A percentile compares a stretch with the other conserved stretches of the same genome.
These are phyloP conservation scores for Cheilosia scutellata DNA, from an alignment of 2,888 invertebrate genomes.

Conservation along the genomic window DNA sequence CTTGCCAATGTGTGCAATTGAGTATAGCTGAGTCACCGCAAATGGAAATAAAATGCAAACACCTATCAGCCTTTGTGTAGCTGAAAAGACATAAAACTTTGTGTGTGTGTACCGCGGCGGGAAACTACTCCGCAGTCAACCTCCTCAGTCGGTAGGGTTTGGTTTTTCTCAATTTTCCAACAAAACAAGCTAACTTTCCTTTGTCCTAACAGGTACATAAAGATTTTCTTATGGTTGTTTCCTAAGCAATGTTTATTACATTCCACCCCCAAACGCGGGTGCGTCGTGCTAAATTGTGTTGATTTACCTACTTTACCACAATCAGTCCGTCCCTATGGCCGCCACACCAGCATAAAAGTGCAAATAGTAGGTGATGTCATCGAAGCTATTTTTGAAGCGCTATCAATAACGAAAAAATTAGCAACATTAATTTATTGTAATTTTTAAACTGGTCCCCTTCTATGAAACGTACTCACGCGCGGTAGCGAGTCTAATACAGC, in stretches of 20 bases:
- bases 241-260: no score
- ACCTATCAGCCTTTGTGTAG: slow-evolving; percentile 12
- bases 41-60: slow-evolving; percentile 22
- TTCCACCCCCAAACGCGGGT: no score
- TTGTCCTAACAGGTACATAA: neutral
- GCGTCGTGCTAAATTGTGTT: no score
- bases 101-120: slow-evolving; percentile 3
- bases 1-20: slow-evolving; percentile 15
- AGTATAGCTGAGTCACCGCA: slow-evolving; percentile 14
- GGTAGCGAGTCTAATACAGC: neutral
- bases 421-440: slow-evolving; percentile 41
- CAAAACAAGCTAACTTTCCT: neutral
- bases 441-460: slow-evolving; percentile 25
- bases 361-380: slow-evolving; percentile 42
- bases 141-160: neutral
- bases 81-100: neutral
- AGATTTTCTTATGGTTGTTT: neutral
- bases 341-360: no score
- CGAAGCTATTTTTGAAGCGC: slow-evolving; percentile 13
- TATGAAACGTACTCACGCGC: slow-evolving; percentile 10
- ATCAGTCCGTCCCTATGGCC: no score
- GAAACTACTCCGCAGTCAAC: neutral
- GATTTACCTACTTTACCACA: no score
- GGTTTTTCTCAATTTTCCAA: neutral
- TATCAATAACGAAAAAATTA: slow-evolving; percentile 47